phyloP scores from a whole-genome alignment of 2,888 invertebrate species.

The Oscheius myriophilus region DNA sequence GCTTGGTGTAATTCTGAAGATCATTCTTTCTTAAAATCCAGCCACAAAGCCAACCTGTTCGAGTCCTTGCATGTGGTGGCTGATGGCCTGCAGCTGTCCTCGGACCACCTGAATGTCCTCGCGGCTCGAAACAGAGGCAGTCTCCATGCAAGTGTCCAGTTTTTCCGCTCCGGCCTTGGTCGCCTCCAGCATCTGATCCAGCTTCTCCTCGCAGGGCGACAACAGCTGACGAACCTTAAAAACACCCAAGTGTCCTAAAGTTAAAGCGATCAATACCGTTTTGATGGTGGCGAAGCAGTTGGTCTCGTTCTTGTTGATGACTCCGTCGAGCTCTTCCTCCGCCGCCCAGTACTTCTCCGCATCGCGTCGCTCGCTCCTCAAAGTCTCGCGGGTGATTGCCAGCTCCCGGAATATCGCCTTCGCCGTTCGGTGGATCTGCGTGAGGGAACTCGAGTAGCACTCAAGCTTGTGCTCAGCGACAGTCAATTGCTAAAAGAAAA shows the following conservation, averaged over 20 bases:
- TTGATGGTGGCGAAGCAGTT: background rate
- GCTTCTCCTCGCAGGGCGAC: background rate
- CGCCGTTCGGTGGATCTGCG: background rate
- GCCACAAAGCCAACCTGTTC: background rate
- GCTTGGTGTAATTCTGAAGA: background rate
- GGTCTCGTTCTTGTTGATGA: background rate
- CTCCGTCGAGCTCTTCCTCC: conserved; percentile 7
- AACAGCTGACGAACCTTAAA: background rate
- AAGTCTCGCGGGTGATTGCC: background rate
- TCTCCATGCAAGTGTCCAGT: conserved; percentile 6
- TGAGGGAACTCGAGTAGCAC: conserved; percentile 9
- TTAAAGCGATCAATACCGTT: background rate
- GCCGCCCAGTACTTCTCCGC: conserved; percentile 14
- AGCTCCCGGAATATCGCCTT: conserved; percentile 16
- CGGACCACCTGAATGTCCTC: conserved; percentile 12
- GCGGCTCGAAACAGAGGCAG: conserved; percentile 1
- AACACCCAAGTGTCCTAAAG: background rate
- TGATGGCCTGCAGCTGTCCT: background rate
- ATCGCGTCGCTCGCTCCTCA: background rate
- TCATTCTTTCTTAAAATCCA: background rate
- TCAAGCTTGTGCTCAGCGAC: background rate
- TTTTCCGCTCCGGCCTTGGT: background rate
- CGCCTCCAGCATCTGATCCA: conserved; percentile 1
- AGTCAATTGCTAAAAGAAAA: conserved; percentile 5
- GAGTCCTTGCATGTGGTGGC: background rate